phyloP scores from a whole-genome alignment of 1,140 invertebrate species.

The Phymastichus coffea region DNA sequence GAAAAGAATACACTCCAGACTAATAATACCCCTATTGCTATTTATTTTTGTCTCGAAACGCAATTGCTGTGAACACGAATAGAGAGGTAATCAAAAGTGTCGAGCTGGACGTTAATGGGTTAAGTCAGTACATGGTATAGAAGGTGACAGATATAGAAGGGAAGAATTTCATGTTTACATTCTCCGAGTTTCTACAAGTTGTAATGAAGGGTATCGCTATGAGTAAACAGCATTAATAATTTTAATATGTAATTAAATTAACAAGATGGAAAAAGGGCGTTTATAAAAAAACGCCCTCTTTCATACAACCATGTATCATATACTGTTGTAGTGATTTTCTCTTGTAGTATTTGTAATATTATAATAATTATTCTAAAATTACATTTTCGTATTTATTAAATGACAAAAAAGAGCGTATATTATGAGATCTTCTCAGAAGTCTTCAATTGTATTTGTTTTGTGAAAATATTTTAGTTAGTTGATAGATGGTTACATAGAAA shows the following conservation, averaged over 20 bases:
- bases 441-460: too few species aligned
- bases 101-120: not conserved
- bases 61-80: too few species aligned
- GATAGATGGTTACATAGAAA: too few species aligned
- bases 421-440: too few species aligned
- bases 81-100: not conserved
- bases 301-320: not conserved
- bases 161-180: not conserved
- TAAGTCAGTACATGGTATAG: not conserved
- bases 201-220: not conserved
- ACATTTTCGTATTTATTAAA: too few species aligned
- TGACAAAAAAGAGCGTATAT: too few species aligned
- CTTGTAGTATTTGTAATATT: not conserved
- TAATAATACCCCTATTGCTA: too few species aligned
- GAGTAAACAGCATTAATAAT: not conserved
- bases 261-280: not conserved
- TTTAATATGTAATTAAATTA: not conserved
- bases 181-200: not conserved
- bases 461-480: too few species aligned
- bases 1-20: too few species aligned
- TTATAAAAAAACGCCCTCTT: not conserved
- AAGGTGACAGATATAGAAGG: not conserved
- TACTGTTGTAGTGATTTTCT: not conserved
- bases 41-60: not conserved
- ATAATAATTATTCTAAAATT: too few species aligned